Percentiles rank a stretch among this genome's conserved stretches.
phyloP scores from a whole-genome alignment of 1,140 invertebrate species.

The Procambarus virginalis region DNA sequence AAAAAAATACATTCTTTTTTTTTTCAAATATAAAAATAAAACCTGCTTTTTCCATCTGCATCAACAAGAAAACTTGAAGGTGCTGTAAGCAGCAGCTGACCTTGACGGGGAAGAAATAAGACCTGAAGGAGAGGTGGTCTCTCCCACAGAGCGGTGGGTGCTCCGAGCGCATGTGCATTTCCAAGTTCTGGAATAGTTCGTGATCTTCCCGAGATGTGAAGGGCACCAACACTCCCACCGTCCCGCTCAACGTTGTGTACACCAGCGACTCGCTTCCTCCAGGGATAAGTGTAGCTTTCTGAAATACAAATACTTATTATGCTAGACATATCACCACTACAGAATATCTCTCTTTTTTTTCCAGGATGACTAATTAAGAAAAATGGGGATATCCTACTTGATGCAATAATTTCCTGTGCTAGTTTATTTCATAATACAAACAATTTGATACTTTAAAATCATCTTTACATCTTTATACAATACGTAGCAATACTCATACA shows the following conservation, averaged over 20 bases:
- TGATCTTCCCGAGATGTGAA: conserved; percentile 99
- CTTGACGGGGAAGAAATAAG: conserved; percentile 98
- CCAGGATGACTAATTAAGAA: too few relatives aligned
- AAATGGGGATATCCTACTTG: too few relatives aligned
- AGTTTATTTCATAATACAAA: too few relatives aligned
- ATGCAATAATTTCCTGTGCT: too few relatives aligned
- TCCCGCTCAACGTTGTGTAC: conserved; percentile 94
- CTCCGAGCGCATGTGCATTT: conserved; percentile 99
- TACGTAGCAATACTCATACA: too few relatives aligned
- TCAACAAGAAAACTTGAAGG: not conserved
- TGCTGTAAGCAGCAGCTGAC: conserved; percentile 75
- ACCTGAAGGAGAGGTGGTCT: conserved; percentile 97
- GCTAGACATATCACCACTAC: not conserved
- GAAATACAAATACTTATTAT: conserved; percentile 70
- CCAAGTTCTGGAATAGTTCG: conserved; percentile 99
- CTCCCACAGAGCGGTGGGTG: conserved; percentile 96
- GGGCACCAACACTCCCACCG: conserved; percentile 96
- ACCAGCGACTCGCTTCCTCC: conserved; percentile 97
- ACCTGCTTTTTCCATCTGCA: too few relatives aligned
- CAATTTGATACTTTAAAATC: too few relatives aligned
- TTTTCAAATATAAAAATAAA: too few relatives aligned
- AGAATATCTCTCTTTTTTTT: not conserved
- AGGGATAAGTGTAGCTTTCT: conserved; percentile 97
- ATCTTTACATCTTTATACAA: too few relatives aligned
- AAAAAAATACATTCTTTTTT: too few relatives aligned